These are phyloP conservation scores for Periplaneta americana DNA, from an alignment of 1,140 invertebrate genomes.

Conservation along the genomic window DNA sequence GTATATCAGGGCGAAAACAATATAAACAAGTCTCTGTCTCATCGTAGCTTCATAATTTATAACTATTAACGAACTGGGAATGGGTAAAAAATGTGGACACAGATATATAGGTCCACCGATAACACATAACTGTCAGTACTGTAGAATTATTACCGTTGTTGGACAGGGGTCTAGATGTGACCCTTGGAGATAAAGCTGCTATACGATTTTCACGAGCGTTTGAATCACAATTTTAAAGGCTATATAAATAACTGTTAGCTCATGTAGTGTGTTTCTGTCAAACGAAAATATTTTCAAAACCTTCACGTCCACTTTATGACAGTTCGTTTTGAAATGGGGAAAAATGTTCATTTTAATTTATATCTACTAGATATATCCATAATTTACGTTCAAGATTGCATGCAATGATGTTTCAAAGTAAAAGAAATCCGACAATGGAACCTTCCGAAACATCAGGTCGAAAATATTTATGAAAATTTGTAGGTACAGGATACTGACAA, in stretches of 20 bases:
- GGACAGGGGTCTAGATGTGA: neutral
- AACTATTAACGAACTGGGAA: neutral
- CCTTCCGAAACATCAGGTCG: too few species aligned
- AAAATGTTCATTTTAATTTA: too few species aligned
- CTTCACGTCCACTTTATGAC: too few species aligned
- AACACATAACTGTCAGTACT: neutral
- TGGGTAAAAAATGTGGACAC: too few species aligned
- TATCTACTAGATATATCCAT: too few species aligned
- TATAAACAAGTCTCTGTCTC: neutral
- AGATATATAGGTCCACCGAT: neutral
- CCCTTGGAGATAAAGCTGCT: neutral
- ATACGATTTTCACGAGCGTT: neutral
- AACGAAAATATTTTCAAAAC: neutral
- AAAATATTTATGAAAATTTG: too few species aligned
- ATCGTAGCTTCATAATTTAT: neutral
- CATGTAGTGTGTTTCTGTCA: neutral
- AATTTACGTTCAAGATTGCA: too few species aligned
- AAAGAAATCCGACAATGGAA: too few species aligned
- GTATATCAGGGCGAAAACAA: neutral
- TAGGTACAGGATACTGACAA: too few species aligned
- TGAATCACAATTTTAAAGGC: neutral
- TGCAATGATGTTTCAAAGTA: too few species aligned
- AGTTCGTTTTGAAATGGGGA: too few species aligned
- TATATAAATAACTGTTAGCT: neutral
- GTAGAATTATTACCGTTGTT: neutral